A percentile compares a stretch with the other conserved stretches of the same genome.
phyloP scores from a whole-genome alignment of 2,113 vertebrate genomes.

The Donacobius atricapilla region DNA sequence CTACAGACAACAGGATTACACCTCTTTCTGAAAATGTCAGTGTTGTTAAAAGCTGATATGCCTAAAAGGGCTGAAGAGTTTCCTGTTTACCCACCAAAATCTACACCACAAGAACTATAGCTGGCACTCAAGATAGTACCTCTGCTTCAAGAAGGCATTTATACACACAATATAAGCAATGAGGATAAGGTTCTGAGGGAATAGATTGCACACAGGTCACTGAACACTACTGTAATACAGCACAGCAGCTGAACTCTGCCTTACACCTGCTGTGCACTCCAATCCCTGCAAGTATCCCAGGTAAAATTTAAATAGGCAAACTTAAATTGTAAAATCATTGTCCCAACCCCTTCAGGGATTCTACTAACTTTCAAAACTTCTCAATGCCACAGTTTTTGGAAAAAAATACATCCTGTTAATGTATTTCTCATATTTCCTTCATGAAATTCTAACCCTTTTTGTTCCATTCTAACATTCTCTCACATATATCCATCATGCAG shows the following conservation, averaged over 20 bases:
- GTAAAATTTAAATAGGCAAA: background rate
- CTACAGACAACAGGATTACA: background rate
- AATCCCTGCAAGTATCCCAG: background rate
- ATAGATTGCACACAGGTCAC: background rate
- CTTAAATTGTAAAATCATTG: background rate
- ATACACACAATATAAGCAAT: background rate
- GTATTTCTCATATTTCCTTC: background rate
- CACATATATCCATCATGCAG: rapidly evolving
- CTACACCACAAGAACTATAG: background rate
- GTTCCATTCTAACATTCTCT: background rate
- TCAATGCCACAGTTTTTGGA: background rate
- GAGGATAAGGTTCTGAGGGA: background rate
- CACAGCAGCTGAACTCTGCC: background rate
- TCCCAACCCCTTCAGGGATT: background rate
- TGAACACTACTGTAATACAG: background rate
- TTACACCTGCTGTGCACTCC: too few relatives aligned
- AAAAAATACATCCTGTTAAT: background rate
- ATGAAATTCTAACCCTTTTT: background rate
- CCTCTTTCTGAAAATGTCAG: background rate
- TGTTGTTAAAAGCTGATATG: background rate
- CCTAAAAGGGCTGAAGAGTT: background rate
- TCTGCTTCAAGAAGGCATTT: background rate
- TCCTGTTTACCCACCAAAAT: background rate
- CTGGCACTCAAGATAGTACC: background rate
- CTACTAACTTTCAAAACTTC: background rate